phyloP scores from a whole-genome alignment of 2,797 vertebrate species.

The Halcyon smyrnensis region DNA sequence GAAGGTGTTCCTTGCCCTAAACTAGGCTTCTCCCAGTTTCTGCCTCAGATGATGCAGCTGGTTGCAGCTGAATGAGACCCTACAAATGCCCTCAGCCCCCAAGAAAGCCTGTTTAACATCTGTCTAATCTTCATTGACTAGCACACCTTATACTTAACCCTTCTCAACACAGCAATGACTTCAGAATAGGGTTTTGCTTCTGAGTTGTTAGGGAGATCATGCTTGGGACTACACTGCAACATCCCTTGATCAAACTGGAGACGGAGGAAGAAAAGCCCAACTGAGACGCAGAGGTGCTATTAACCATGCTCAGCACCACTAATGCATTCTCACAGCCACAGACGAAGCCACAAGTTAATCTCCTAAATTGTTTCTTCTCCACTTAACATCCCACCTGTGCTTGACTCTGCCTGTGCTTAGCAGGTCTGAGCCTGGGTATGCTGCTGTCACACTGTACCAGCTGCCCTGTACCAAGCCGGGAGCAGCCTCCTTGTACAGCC shows the following conservation, averaged over 20 bases:
- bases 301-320: background rate
- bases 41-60: background rate
- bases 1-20: background rate
- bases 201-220: background rate
- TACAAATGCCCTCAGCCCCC: background rate
- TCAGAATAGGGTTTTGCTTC: background rate
- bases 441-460: background rate
- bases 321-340: background rate
- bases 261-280: background rate
- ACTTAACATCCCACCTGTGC: background rate
- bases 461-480: background rate
- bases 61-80: background rate
- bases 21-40: background rate
- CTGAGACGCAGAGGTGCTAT: background rate
- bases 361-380: background rate
- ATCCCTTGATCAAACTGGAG: background rate
- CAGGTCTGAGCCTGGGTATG: background rate
- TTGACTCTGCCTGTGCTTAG: background rate
- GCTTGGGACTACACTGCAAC: background rate
- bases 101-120: background rate
- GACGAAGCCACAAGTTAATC: slow-evolving; percentile 9
- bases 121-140: background rate
- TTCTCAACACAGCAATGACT: background rate
- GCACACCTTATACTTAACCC: background rate
- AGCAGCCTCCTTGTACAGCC: background rate